Conservation (phyloP, 2,888 invertebrate genomes). For the Zaprionus bogoriensis region DNA sequence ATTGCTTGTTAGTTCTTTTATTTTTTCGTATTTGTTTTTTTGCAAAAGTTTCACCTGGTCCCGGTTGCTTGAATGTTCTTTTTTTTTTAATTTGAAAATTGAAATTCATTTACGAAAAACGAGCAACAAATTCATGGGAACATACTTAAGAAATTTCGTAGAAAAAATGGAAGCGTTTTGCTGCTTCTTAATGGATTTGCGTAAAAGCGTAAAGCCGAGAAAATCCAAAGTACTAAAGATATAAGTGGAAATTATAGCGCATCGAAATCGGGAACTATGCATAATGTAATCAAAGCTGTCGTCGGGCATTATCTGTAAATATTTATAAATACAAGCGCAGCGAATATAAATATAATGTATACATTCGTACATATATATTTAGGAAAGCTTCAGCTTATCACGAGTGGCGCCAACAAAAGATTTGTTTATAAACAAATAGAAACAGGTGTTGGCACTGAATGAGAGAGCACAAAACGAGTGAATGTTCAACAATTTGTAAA, state of each 20-base stretch:
- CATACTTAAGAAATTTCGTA: constrained; percentile 1
- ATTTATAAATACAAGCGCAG: constrained; percentile 5
- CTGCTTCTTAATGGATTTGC: constrained; percentile 9
- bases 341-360: background rate
- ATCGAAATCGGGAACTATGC: background rate
- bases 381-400: constrained; percentile 21
- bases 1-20: constrained; percentile 39
- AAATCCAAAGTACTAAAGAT: background rate
- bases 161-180: background rate
- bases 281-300: background rate
- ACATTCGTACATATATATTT: background rate
- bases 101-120: constrained; percentile 22
- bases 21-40: constrained; percentile 2
- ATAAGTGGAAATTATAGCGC: background rate
- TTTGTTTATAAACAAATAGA: constrained; percentile 63
- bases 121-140: background rate
- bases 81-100: constrained; percentile 35
- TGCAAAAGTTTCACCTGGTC: constrained; percentile 41
- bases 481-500: constrained; percentile 26
- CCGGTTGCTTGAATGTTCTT: background rate
- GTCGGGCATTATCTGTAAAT: constrained; percentile 6
- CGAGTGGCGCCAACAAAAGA: constrained; percentile 19
- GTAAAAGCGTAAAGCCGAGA: background rate
- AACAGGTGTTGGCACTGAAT: constrained; percentile 1
- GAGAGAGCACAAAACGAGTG: constrained; percentile 1